Base-by-base conservation (phyloP, 1,140 invertebrate genomes). In the Drosophila suzukii region DNA sequence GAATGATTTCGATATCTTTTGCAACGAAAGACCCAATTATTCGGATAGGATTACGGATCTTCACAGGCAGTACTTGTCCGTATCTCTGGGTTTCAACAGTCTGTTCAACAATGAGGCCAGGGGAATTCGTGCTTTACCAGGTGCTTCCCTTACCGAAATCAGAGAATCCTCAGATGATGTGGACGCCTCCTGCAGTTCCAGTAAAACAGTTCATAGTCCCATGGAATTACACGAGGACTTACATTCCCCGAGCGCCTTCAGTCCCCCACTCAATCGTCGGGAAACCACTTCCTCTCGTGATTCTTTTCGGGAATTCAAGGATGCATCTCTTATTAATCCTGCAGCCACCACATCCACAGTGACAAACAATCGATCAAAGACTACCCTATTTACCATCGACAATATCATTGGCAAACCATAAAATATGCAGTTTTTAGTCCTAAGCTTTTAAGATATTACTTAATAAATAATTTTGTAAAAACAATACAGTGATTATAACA, bases 41-140 rank as follows among this genome's bases (percentile, higher is more conserved):
- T 84, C 83, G 30, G 91, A 92, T 76, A 88, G 79, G 34, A 92
- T 92, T 15, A 92, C 91, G 1, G 91, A 92, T 54, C 67, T 92
- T 12, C 91, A 92, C 72, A 78, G 90, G 6, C 91, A 92, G 62
- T 92, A 92, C 54, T 50, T 92, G 7, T 92, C 91, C 3, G 84
- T 90, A 6, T 91, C 91, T 2, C 78, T 91, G 15, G 91, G 91
- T 8, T 92, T 92, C 24, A 92, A 92, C 49, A 91, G 73, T 30
- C 65, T 92, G 1, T 92, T 92, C 47, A 84, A 89, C 34, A 83
- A 59, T 15, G 72, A 88, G 0, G 8, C 62, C 12, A 58, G 61
- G 4, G 39, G 44, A 4, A 15, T 49, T 6, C 43, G 47, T 6
- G 4, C 50, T 0, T 3, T 56, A 7, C 15, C 61, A 24, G 15